These are phyloP conservation scores for Venusia cambrica DNA, from an alignment of 2,888 invertebrate genomes.

Conservation along the genomic window DNA sequence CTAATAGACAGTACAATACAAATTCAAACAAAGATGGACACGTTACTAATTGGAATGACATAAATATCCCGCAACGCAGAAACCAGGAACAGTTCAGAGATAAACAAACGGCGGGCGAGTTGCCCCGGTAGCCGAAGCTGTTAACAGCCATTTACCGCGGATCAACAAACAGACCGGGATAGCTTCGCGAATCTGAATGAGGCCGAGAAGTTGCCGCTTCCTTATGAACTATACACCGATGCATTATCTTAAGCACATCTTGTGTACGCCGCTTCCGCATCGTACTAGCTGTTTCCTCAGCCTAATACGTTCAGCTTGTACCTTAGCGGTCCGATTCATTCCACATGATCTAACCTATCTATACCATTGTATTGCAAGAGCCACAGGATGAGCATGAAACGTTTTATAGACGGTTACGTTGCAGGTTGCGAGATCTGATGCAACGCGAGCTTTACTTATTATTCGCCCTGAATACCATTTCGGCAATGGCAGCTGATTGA, in stretches of 20 bases:
- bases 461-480: constrained; percentile 25
- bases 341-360: constrained; percentile 1
- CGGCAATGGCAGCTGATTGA: constrained; percentile 16
- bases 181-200: constrained; percentile 19
- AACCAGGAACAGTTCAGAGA: constrained; percentile 15
- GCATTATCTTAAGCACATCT: too few relatives aligned
- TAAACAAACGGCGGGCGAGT: constrained; percentile 14
- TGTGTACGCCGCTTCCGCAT: too few relatives aligned
- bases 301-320: too few relatives aligned
- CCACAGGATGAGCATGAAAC: constrained; percentile 27
- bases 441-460: constrained; percentile 27
- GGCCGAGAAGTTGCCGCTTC: constrained; percentile 5
- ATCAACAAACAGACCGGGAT: constrained; percentile 20
- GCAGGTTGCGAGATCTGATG: constrained; percentile 16
- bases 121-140: constrained; percentile 13
- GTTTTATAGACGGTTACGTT: constrained; percentile 20
- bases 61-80: constrained; percentile 10
- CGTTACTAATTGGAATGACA: constrained; percentile 11
- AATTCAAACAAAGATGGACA: too few relatives aligned
- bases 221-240: too few relatives aligned
- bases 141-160: constrained; percentile 18
- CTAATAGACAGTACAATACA: too few relatives aligned
- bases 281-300: too few relatives aligned
- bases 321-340: too few relatives aligned
- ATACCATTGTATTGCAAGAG: constrained; percentile 5